These are phyloP conservation scores for Heliconius congener DNA, from an alignment of 1,140 invertebrate species.

Conservation along the genomic window DNA sequence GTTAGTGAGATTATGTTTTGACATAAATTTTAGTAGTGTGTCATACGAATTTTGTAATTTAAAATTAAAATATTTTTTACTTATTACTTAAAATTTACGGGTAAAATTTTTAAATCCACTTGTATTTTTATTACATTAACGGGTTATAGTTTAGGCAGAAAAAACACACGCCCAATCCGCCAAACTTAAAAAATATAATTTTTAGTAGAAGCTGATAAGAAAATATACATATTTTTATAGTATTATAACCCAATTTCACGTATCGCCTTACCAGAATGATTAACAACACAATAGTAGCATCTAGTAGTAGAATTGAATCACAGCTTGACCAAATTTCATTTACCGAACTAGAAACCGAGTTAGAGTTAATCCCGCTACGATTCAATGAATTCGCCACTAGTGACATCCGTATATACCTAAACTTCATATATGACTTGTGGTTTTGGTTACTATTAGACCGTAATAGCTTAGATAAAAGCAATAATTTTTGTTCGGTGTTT, in stretches of 20 bases:
- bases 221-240: not conserved
- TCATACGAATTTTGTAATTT: not conserved
- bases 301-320: not conserved
- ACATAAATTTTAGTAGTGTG: not conserved
- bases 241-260: not conserved
- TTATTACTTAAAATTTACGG: too few relatives aligned
- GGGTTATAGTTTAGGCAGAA: not conserved
- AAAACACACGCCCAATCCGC: not conserved
- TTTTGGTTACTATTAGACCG: not conserved
- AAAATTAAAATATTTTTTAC: conserved; percentile 1
- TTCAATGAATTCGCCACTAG: conserved; percentile 27
- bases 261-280: too few relatives aligned
- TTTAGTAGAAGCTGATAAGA: too few relatives aligned
- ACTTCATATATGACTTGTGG: conserved; percentile 13
- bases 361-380: conserved; percentile 39
- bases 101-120: too few relatives aligned
- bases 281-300: not conserved
- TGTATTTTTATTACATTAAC: too few relatives aligned
- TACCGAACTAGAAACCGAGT: conserved; percentile 38
- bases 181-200: too few relatives aligned
- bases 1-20: not conserved
- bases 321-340: conserved; percentile 38
- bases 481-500: not conserved
- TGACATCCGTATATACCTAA: conserved; percentile 19
- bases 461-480: not conserved